Base-by-base conservation (phyloP, 2,888 invertebrate genomes). In the Ommatoiulus sabulosus region DNA sequence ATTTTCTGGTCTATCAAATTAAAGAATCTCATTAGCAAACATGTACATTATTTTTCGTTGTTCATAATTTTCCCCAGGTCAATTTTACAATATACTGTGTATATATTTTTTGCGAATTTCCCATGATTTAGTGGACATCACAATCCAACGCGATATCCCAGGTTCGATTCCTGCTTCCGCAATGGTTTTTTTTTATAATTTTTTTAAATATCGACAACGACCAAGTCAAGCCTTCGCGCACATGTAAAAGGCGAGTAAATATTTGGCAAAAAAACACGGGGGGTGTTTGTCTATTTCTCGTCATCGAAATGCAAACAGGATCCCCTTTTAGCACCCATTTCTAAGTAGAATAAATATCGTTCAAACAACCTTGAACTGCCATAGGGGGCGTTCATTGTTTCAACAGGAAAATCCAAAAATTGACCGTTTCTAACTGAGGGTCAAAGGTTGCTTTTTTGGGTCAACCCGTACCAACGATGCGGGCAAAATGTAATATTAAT, bases 251-350 rank as follows among this genome's bases (percentile, higher is more conserved):
- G 52, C 52, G n/a, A 8, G 63, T 63, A 63, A 63, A 63, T 63
- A 63, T 63, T 63, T 63, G 63, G 4, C n/a, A 63, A 63, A n/a
- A n/a, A n/a, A n/a, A 63, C 4, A 7, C 2, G 6, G 15, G 52
- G 52, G 3, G 15, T 52, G 15, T 52, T 52, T 63, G 4, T n/a
- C 63, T 10, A 3, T n/a, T 63, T 63, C 3, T 17, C 63, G 20
- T 63, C 63, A 63, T 63, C 63, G 63, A 63, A n/a, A 63, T 63
- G 63, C 63, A 63, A 63, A 63, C 63, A 63, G 63, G 63, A 63
- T 63, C 63, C 63, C n/a, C 63, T 63, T 63, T 63, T 63, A 63
- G 63, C 63, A 63, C 63, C 63, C 63, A n/a, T 63, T 63, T 63
- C 17, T n/a, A 63, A 63, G n/a, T 63, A 12, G 63, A 63, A 63